Conservation (phyloP, 2,113 vertebrate genomes). For the Bombycilla garrulus region DNA sequence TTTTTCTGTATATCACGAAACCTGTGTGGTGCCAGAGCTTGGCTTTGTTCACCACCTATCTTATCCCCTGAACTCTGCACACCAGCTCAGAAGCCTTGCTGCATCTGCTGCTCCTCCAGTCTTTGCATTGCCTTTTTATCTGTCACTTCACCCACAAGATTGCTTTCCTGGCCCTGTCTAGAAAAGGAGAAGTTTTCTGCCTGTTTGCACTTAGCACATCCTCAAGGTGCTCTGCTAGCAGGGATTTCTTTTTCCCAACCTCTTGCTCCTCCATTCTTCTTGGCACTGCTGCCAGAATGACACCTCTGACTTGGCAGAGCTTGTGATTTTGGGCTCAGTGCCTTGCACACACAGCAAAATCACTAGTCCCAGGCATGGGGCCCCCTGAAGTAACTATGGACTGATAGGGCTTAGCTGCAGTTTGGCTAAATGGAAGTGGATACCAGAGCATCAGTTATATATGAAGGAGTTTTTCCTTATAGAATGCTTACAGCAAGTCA, state of each 20-base stretch:
- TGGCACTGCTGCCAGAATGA: neutral
- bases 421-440: neutral
- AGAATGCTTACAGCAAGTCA: neutral
- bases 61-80: neutral
- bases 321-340: neutral
- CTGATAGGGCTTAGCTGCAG: neutral
- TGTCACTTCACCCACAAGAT: neutral
- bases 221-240: neutral
- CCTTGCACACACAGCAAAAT: neutral
- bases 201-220: neutral
- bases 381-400: neutral
- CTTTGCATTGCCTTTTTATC: neutral
- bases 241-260: neutral
- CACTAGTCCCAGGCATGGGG: neutral
- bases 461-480: neutral
- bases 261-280: neutral
- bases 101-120: neutral
- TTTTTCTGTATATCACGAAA: neutral
- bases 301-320: neutral
- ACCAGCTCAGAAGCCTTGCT: neutral
- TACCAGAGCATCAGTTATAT: neutral
- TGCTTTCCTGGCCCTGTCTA: neutral
- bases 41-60: neutral
- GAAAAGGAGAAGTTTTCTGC: neutral
- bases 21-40: neutral